Base-by-base conservation (phyloP, 2,888 invertebrate genomes). In the Glomeris marginata region DNA sequence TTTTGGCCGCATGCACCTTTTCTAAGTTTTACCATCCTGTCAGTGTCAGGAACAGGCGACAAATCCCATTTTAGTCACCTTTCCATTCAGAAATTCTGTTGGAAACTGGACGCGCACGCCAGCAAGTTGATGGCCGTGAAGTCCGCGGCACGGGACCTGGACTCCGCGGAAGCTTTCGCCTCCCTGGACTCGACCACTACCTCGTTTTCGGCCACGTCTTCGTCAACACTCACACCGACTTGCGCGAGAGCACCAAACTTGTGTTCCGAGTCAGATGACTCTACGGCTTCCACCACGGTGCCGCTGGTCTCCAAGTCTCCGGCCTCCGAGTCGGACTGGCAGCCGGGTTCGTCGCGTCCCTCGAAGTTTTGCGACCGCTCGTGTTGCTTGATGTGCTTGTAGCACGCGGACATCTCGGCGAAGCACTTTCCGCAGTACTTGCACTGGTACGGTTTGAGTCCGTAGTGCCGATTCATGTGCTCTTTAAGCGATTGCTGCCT, bases 401-500 rank as follows among this genome's bases (percentile, higher is more conserved):
- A 60, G 40, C 61, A 61, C 4, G 62, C 57, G 5, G 62, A 60
- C 51, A 60, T 59, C 52, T 65, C 64, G 28, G 61, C 55, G 51
- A 65, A 66, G 20, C 59, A 55, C 49, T 60, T 59, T 10, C 56
- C 52, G 55, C 68, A 68, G 34, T 61, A 58, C 35, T 60, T 58
- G 54, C 69, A 69, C 4, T 57, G 49, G 51, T 64, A 67, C 0
- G 68, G 68, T 47, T 61, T 65, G 11, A 60, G 54, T 3, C 66
- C 66, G 42, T 60, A 63, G 54, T 69, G 69, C 1, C 62, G 52
- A 53, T 67, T 68, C 57, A 61, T 61, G 55, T 69, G 69, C 53
- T 69, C 68, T 40, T 64, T 64, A 11, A 69, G 58, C 41, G 67
- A 66, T 54, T 66, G 65, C 34, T 63, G 61, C 16, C 68, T 56